Evolutionary conservation across 2,113 vertebrate genomes (phyloP).

Genomic region (Chauna torquata): DNA sequence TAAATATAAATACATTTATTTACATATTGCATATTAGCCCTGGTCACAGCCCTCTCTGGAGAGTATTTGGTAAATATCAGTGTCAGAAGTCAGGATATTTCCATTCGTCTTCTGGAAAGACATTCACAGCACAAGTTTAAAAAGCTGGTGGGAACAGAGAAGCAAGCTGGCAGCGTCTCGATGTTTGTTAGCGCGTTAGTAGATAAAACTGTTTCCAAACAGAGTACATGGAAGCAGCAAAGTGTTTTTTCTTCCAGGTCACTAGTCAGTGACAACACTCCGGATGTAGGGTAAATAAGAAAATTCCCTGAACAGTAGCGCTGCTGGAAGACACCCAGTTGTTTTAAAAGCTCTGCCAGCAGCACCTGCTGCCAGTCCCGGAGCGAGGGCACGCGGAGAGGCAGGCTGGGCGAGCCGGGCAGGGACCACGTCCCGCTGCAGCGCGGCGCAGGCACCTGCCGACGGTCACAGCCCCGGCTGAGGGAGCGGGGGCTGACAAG

Average conservation of each 20-base stretch:
- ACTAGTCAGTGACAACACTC: neutral
- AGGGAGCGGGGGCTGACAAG: neutral
- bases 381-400: rapidly evolving
- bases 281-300: neutral
- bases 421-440: too few relatives aligned
- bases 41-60: neutral
- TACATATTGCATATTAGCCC: neutral
- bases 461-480: rapidly evolving
- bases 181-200: rapidly evolving
- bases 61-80: neutral
- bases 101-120: neutral
- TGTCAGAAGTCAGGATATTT: neutral
- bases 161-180: neutral
- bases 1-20: constrained; percentile 27
- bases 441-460: too few relatives aligned
- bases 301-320: neutral
- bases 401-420: neutral
- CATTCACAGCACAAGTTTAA: neutral
- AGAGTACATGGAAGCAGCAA: neutral
- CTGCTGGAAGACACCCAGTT: neutral
- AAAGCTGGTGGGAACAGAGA: neutral
- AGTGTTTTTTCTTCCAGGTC: neutral
- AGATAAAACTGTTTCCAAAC: neutral
- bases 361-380: neutral
- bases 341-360: neutral